Evolutionary conservation across 37 sponge, comb jelly and placozoan genomes (phyloP), one percentile per base, ranked within the genome.

Genomic region (Spongilla lacustris): DNA sequence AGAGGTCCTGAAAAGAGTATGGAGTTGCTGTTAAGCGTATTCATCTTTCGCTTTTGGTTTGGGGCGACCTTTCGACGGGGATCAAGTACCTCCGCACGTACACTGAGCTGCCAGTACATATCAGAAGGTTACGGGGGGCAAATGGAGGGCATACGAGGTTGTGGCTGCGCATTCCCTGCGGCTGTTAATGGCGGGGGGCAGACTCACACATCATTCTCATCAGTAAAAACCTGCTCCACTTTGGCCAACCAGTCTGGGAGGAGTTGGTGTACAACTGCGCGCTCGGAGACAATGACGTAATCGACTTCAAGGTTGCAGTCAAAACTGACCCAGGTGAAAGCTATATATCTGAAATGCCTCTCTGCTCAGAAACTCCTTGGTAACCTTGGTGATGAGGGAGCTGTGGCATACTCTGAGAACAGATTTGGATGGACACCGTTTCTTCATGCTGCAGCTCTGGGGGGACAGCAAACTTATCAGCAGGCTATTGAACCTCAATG

Each of bases 361-460:
- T 38, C 71, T 4, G 22, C 21, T 17, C 92, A 90, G 68, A 69
- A 82, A 2, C n/a, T 92, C 0, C 23, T 94, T 9, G 69, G 74
- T 11, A 29, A 30, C 2, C 73, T 94, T 50, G 36, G 90, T 1
- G 80, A 91, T 23, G 82, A 84, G 9, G 96, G 93, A 50, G 91
- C 91, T 9, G 80, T 86, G 21, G 74, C 89, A 14, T 90, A 93
- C 71, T 86, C 95, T 67, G 89, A 92, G 26, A 97, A 97, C 74
- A 50, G 77, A 19, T 97, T 92, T 89, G 97, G 97, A 0, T 97
- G 95, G 95, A 88, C 85, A 0, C 90, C 93, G 14, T 67, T 94
- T 0, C 88, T 97, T 13, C 88, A 97, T 21, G 86, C 93, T 41
- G 84, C 76, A 11, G 75, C 85, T 22, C 69, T 94, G 12, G 93